Conservation (phyloP, 2,888 invertebrate genomes). For the Acanthosepion pharaonis region DNA sequence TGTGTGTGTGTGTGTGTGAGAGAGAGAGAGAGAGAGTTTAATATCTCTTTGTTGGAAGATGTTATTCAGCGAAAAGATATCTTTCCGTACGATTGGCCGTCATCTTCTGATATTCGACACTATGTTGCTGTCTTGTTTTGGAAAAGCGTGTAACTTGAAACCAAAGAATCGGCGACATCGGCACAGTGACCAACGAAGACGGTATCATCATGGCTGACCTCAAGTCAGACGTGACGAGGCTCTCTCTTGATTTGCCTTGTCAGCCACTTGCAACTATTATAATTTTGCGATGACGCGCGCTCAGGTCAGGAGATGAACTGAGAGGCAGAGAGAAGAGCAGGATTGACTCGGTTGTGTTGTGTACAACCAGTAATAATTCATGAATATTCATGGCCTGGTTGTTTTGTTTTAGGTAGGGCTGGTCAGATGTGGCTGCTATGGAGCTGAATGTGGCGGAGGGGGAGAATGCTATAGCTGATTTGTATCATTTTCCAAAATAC, state of each 20-base stretch:
- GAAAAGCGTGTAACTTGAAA: neutral
- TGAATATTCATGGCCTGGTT: neutral
- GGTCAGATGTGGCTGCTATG: rapidly evolving
- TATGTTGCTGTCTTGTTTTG: neutral
- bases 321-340: neutral
- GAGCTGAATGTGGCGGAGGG: neutral
- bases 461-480: neutral
- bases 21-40: neutral
- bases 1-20: no score
- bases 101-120: neutral
- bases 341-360: neutral
- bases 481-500: neutral
- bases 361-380: neutral
- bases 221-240: neutral
- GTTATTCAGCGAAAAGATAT: neutral
- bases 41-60: neutral
- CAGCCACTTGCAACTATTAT: neutral
- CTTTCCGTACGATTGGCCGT: neutral
- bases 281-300: neutral
- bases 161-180: neutral
- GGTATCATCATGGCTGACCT: neutral
- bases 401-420: neutral
- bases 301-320: neutral
- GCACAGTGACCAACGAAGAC: neutral
- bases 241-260: neutral